Percentiles rank a stretch among this genome's conserved stretches.
Evolutionary conservation across 2,113 vertebrate species (phyloP).

Genomic region (Perca schrenkii): DNA sequence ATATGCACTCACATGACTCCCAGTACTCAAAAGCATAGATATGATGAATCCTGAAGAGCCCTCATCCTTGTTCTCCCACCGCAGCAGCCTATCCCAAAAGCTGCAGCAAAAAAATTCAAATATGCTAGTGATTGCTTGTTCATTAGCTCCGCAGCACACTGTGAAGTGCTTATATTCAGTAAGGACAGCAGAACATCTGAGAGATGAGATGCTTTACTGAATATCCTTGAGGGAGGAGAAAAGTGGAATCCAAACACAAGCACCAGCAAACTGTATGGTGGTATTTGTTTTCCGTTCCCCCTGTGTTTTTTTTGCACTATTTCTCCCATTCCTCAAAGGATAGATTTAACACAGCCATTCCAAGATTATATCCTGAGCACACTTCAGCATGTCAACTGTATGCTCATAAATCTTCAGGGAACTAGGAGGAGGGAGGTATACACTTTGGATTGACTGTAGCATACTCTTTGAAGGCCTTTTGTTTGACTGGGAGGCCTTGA

Average conservation of each 20-base stretch:
- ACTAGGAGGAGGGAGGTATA: constrained; percentile 39
- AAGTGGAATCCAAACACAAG: constrained; percentile 43
- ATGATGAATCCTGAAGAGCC: constrained; percentile 46
- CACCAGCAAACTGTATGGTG: constrained; percentile 13
- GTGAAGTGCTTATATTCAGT: constrained; percentile 53
- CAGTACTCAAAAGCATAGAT: constrained; percentile 26
- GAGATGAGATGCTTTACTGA: constrained; percentile 61
- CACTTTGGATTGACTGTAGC: constrained; percentile 47
- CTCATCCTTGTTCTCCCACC: constrained; percentile 35
- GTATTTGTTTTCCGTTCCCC: constrained; percentile 53
- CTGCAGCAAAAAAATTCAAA: constrained; percentile 42
- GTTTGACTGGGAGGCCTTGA: constrained; percentile 70
- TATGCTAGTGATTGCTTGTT: constrained; percentile 59
- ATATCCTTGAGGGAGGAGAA: constrained; percentile 46
- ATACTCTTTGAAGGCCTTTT: constrained; percentile 63
- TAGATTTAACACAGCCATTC: constrained; percentile 60
- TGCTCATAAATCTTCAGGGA: constrained; percentile 66
- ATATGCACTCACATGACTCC: constrained; percentile 28
- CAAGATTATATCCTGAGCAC: constrained; percentile 55
- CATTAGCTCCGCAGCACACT: constrained; percentile 51
- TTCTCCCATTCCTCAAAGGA: constrained; percentile 53
- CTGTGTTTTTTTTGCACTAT: constrained; percentile 4
- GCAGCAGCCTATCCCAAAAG: constrained; percentile 24
- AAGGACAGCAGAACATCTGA: constrained; percentile 48
- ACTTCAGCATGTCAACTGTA: constrained; percentile 59